A percentile compares a stretch with the other conserved stretches of the same genome.
Evolutionary conservation across 2,797 vertebrate species (phyloP).

Genomic region (Sebastiscus albofasciatus): DNA sequence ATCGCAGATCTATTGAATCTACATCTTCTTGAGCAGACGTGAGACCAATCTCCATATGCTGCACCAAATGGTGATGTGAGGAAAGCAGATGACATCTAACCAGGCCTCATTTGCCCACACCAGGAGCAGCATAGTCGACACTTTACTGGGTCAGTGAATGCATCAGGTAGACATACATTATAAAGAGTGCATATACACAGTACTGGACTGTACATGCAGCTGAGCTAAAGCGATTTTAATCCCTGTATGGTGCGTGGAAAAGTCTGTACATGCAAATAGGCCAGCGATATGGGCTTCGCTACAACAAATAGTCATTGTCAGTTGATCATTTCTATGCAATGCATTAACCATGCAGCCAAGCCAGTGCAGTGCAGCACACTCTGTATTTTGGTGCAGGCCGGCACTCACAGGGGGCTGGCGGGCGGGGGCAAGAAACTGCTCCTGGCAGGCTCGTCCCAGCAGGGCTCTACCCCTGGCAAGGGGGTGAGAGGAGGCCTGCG

Average conservation of each 20-base stretch:
- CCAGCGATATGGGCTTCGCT: conserved; percentile 50
- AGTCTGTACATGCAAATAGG: conserved; percentile 70
- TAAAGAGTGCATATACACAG: conserved; percentile 64
- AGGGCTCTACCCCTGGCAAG: conserved; percentile 90
- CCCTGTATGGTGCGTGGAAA: conserved; percentile 39
- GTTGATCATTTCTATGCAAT: conserved; percentile 71
- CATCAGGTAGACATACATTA: conserved; percentile 53
- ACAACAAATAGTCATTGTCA: conserved; percentile 50
- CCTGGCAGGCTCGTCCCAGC: conserved; percentile 89
- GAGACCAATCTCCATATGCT: conserved; percentile 72
- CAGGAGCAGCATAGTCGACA: conserved; percentile 74
- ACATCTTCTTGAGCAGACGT: conserved; percentile 58
- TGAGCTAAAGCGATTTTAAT: conserved; percentile 43
- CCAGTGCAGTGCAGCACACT: conserved; percentile 80
- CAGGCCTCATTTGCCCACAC: conserved; percentile 77
- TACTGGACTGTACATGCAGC: conserved; percentile 73
- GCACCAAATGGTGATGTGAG: conserved; percentile 70
- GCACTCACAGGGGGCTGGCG: conserved; percentile 90
- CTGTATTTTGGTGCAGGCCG: conserved; percentile 80
- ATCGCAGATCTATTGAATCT: conserved; percentile 62
- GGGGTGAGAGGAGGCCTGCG: conserved; percentile 91
- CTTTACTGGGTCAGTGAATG: conserved; percentile 57
- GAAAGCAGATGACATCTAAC: conserved; percentile 71
- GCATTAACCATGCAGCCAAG: conserved; percentile 84
- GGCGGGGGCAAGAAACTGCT: conserved; percentile 89